Percentiles rank a stretch among this genome's conserved stretches.
Evolutionary conservation across 2,888 invertebrate genomes (phyloP).

Genomic region (Brenthis ino): DNA sequence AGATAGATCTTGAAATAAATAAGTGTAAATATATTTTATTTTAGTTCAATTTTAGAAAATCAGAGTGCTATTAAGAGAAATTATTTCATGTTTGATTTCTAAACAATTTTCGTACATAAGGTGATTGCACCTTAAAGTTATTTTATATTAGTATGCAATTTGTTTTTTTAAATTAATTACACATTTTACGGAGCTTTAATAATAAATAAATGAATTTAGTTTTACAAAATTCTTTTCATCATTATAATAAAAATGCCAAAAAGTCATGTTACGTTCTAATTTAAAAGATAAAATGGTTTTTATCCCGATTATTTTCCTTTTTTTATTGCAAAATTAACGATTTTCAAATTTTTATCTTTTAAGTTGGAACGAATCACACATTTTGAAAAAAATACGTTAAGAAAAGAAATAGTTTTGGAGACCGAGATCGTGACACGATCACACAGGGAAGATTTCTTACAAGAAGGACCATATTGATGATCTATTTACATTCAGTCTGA

Average conservation of each 20-base stretch:
- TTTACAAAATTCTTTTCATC: background rate
- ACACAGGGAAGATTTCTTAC: too few species aligned
- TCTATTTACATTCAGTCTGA: too few species aligned
- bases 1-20: slow-evolving; percentile 40
- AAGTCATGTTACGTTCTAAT: too few species aligned
- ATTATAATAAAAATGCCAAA: background rate
- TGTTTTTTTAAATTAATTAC: background rate
- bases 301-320: too few species aligned
- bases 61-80: background rate
- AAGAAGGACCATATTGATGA: too few species aligned
- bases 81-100: background rate
- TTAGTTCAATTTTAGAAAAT: background rate
- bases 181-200: slow-evolving; percentile 24
- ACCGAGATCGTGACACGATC: too few species aligned
- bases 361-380: too few species aligned
- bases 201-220: slow-evolving; percentile 12
- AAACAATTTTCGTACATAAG: background rate
- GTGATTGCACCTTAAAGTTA: background rate
- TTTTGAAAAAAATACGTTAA: too few species aligned
- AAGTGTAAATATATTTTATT: slow-evolving; percentile 19
- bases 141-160: slow-evolving; percentile 2
- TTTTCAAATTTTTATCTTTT: too few species aligned
- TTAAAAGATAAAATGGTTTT: too few species aligned
- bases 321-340: too few species aligned
- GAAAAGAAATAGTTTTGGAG: too few species aligned